These are phyloP conservation scores for Hymenopus coronatus DNA, from an alignment of 2,888 invertebrate species.

Conservation along the genomic window DNA sequence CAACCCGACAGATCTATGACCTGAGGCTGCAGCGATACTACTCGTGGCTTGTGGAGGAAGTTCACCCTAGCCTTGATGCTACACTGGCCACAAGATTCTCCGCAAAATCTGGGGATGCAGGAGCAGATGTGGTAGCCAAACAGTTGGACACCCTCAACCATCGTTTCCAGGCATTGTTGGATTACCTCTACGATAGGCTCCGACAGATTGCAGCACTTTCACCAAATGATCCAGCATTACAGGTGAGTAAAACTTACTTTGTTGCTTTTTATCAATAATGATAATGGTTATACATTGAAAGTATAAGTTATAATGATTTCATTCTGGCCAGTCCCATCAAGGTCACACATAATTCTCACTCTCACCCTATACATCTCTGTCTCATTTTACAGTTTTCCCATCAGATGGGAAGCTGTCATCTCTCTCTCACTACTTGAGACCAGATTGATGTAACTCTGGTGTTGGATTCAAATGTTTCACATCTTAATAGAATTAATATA, in stretches of 20 bases:
- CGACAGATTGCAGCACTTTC: constrained; percentile 65
- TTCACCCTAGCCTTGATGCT: constrained; percentile 76
- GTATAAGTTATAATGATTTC: not conserved
- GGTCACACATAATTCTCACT: not conserved
- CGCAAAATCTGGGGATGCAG: constrained; percentile 40
- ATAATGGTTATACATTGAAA: too few species aligned
- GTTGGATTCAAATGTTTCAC: too few species aligned
- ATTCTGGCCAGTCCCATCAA: not conserved
- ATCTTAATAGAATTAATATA: too few species aligned
- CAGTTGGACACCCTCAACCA: constrained; percentile 80
- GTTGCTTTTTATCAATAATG: too few species aligned
- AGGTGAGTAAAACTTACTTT: constrained; percentile 58
- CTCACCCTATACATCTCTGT: not conserved
- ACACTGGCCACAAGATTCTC: constrained; percentile 39
- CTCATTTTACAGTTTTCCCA: not conserved
- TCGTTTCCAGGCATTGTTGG: constrained; percentile 69
- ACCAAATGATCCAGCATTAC: constrained; percentile 70
- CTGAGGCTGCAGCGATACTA: constrained; percentile 80
- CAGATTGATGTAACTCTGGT: not conserved
- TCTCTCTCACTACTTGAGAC: too few species aligned
- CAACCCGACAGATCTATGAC: constrained; percentile 72
- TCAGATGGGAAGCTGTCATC: too few species aligned
- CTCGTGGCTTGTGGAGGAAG: constrained; percentile 77
- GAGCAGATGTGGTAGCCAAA: constrained; percentile 72
- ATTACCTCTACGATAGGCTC: constrained; percentile 65